phyloP scores from a whole-genome alignment of 2,113 vertebrate species.

The Stercorarius parasiticus region DNA sequence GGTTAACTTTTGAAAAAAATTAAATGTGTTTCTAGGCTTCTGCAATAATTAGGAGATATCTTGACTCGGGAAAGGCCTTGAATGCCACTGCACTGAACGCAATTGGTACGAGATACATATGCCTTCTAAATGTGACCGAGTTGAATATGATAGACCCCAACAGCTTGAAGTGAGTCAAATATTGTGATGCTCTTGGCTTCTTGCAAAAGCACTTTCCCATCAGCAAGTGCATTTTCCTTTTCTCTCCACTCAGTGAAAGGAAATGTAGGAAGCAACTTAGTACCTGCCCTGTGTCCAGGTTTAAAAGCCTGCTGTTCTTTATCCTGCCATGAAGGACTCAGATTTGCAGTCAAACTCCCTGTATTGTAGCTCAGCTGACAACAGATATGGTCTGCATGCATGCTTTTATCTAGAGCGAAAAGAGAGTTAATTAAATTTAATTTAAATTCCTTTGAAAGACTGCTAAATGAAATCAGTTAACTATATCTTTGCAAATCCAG shows the following conservation, averaged over 20 bases:
- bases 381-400: neutral
- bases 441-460: neutral
- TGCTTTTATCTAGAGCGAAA: neutral
- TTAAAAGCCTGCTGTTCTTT: neutral
- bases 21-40: conserved; percentile 58
- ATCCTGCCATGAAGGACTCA: neutral
- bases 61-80: conserved; percentile 48
- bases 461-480: neutral
- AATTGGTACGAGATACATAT: conserved; percentile 73
- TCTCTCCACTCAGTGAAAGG: neutral
- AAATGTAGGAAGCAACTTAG: neutral
- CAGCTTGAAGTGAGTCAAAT: conserved; percentile 75
- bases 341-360: neutral
- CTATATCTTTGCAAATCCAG: neutral
- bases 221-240: neutral
- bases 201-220: neutral
- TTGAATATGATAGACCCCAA: conserved; percentile 52
- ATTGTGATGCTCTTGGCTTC: neutral
- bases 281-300: neutral
- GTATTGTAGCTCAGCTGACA: neutral
- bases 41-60: conserved; percentile 67
- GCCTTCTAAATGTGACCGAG: conserved; percentile 56
- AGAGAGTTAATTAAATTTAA: neutral
- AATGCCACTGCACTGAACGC: conserved; percentile 56
- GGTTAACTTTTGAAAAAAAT: neutral